Conservation (phyloP, 2,888 invertebrate species). For the Neria commutata region DNA sequence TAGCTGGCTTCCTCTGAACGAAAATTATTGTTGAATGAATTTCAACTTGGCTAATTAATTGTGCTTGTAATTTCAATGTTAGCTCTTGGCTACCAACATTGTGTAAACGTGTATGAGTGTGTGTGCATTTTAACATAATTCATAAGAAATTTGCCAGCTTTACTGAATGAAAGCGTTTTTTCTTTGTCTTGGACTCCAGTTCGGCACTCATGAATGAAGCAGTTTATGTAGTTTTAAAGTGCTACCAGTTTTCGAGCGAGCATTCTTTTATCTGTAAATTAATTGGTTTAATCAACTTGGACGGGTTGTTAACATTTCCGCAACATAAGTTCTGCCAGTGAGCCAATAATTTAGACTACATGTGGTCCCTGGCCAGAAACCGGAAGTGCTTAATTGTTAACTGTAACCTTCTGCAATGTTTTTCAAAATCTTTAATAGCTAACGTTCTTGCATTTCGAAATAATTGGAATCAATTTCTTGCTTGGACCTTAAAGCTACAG, state of each 20-base stretch:
- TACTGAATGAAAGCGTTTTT: background rate
- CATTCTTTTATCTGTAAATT: background rate
- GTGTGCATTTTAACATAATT: background rate
- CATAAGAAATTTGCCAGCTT: background rate
- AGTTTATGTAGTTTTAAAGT: no score
- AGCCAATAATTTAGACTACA: no score
- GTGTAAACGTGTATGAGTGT: background rate
- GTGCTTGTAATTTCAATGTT: background rate
- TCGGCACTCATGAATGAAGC: background rate
- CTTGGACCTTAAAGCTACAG: background rate
- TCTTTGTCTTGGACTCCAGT: no score
- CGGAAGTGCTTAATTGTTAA: no score
- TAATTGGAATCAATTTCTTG: background rate
- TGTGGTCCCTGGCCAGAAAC: no score
- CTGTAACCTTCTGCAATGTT: no score
- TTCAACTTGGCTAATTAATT: background rate
- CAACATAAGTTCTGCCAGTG: no score
- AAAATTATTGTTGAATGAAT: background rate
- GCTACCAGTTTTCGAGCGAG: background rate
- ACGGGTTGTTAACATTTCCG: background rate
- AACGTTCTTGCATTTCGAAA: no score
- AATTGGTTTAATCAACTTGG: slow-evolving; percentile 1
- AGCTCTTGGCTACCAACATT: no score
- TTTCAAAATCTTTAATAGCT: no score
- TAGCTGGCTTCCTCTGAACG: background rate